Percentiles rank a stretch among this genome's conserved stretches.
Evolutionary conservation across 2,113 vertebrate genomes (phyloP).

Genomic region (Erythrocercus mccallii): DNA sequence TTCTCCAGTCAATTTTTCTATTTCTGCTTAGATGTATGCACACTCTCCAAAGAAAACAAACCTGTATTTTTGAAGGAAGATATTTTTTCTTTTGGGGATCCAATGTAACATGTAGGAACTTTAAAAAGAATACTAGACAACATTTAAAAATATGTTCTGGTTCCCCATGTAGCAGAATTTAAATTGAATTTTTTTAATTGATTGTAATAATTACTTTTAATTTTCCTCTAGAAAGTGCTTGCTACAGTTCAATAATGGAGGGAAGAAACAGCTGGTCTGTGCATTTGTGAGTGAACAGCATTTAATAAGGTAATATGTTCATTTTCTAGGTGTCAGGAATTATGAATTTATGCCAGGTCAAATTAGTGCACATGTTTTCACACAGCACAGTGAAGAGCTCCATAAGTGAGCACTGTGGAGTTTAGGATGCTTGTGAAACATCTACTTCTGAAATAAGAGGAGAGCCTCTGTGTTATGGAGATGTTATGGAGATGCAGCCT

Average conservation of each 20-base stretch:
- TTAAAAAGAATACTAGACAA: not conserved
- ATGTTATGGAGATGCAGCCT: not conserved
- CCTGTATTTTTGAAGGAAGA: not conserved
- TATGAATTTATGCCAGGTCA: conserved; percentile 18
- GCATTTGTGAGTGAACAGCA: conserved; percentile 36
- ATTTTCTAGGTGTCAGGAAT: conserved; percentile 42
- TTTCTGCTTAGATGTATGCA: not conserved
- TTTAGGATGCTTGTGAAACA: not conserved
- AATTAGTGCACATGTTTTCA: conserved; percentile 14
- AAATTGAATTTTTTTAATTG: not conserved
- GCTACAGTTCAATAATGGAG: not conserved
- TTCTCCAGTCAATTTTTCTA: not conserved
- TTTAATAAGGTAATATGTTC: conserved; percentile 50
- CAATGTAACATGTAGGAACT: not conserved
- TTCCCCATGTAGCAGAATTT: not conserved
- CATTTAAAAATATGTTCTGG: not conserved
- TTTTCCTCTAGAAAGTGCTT: conserved; percentile 44
- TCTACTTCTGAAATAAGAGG: not conserved
- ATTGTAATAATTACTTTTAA: conserved; percentile 49
- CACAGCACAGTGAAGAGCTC: not conserved
- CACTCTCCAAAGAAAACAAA: not conserved
- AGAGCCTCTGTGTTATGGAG: not conserved
- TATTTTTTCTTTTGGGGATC: not conserved
- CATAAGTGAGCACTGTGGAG: rapidly evolving
- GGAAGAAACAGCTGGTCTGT: conserved; percentile 47